phyloP scores from a whole-genome alignment of 1,140 invertebrate species.

The Sinella curviseta region DNA sequence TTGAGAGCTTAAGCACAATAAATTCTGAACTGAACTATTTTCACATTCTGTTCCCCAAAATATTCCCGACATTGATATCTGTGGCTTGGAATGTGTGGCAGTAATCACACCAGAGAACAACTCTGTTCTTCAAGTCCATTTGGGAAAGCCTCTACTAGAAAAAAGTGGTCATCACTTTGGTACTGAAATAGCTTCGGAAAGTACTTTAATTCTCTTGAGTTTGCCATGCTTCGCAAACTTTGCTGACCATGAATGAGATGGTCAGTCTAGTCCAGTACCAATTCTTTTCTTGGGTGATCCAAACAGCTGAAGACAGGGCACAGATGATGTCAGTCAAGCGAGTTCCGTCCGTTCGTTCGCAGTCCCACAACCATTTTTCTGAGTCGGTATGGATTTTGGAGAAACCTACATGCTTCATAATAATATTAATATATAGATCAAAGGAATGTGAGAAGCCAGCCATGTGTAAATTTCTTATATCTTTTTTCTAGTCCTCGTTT shows the following conservation, averaged over 20 bases:
- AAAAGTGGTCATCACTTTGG: no score
- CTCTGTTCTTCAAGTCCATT: no score
- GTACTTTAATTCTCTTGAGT: constrained; percentile 7
- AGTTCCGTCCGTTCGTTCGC: background rate
- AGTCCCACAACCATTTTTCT: background rate
- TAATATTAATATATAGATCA: no score
- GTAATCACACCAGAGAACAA: no score
- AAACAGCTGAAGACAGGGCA: constrained; percentile 5
- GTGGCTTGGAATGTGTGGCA: no score
- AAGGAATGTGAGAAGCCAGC: background rate
- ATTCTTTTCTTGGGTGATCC: no score
- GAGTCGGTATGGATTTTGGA: background rate
- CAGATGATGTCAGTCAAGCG: background rate
- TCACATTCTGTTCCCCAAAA: no score
- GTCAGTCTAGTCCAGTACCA: background rate
- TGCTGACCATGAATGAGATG: background rate
- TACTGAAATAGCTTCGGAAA: background rate
- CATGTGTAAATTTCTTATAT: background rate
- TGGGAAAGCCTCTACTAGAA: no score
- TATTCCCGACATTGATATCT: no score
- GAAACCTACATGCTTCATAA: no score
- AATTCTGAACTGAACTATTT: no score
- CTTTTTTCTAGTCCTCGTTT: background rate
- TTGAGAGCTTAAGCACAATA: no score
- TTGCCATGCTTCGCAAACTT: background rate